Percentiles rank a stretch among this genome's conserved stretches.
phyloP scores from a whole-genome alignment of 1,140 invertebrate species.

The Leptoteleia sp. region DNA sequence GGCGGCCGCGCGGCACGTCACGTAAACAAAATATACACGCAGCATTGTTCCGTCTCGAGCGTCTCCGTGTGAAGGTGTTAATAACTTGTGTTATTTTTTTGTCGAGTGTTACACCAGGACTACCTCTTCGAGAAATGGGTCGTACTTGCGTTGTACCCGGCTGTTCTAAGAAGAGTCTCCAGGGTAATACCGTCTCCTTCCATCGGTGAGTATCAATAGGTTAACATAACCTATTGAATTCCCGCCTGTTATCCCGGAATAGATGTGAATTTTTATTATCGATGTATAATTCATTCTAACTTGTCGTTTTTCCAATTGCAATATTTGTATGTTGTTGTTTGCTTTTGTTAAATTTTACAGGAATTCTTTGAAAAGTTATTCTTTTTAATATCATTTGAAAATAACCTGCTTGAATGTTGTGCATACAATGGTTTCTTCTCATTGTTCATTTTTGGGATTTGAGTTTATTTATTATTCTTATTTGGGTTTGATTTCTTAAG shows the following conservation, averaged over 20 bases:
- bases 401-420: no score
- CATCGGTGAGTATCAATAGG: slow-evolving; percentile 50
- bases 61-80: neutral
- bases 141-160: slow-evolving; percentile 51
- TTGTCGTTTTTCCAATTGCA: no score
- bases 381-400: no score
- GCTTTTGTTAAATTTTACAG: no score
- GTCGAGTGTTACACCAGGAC: neutral
- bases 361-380: no score
- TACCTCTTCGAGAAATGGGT: slow-evolving; percentile 17
- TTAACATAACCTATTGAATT: slow-evolving; percentile 20
- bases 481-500: no score
- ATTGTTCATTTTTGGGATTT: no score
- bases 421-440: no score
- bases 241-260: neutral
- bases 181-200: slow-evolving; percentile 37
- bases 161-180: slow-evolving; percentile 30
- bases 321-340: no score
- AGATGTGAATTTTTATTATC: no score
- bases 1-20: neutral
- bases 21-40: slow-evolving; percentile 11
- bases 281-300: no score
- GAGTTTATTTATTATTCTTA: no score
- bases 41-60: neutral
- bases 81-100: neutral